Percentiles rank a stretch among this genome's conserved stretches.
These are phyloP conservation scores for Coccyzus lansbergi DNA, from an alignment of 2,797 vertebrate genomes.

Conservation along the genomic window DNA sequence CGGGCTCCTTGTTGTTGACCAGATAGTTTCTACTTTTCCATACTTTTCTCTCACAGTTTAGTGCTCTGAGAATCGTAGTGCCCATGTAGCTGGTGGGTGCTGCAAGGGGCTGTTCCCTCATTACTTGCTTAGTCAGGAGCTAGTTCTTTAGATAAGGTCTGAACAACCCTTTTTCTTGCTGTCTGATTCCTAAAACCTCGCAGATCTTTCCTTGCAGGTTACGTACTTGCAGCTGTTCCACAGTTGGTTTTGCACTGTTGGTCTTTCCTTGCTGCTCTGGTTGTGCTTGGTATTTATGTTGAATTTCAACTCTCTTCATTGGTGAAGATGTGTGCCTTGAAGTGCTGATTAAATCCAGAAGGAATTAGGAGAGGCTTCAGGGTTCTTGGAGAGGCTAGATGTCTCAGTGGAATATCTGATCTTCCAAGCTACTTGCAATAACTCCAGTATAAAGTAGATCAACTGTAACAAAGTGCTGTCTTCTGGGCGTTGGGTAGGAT, in stretches of 20 bases:
- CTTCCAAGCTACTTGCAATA: neutral
- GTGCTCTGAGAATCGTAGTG: neutral
- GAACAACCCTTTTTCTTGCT: neutral
- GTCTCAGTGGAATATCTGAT: neutral
- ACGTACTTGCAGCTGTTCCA: neutral
- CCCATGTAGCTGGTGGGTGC: neutral
- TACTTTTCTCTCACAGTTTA: neutral
- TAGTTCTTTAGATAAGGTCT: slow-evolving; percentile 2
- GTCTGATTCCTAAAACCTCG: neutral
- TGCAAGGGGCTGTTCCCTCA: neutral
- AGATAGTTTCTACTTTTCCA: neutral
- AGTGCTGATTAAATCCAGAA: neutral
- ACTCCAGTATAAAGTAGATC: neutral
- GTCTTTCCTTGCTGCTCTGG: neutral
- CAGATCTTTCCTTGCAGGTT: neutral
- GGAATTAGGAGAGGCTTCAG: neutral
- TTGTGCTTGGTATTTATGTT: neutral
- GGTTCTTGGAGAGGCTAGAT: neutral
- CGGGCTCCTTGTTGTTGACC: neutral
- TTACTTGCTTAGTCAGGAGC: neutral
- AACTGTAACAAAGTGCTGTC: neutral
- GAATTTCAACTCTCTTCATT: neutral
- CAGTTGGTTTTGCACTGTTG: neutral
- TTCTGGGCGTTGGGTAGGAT: neutral
- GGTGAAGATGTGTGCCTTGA: neutral